Base-by-base conservation (phyloP, 2,888 invertebrate genomes). In the Erebia aethiops region DNA sequence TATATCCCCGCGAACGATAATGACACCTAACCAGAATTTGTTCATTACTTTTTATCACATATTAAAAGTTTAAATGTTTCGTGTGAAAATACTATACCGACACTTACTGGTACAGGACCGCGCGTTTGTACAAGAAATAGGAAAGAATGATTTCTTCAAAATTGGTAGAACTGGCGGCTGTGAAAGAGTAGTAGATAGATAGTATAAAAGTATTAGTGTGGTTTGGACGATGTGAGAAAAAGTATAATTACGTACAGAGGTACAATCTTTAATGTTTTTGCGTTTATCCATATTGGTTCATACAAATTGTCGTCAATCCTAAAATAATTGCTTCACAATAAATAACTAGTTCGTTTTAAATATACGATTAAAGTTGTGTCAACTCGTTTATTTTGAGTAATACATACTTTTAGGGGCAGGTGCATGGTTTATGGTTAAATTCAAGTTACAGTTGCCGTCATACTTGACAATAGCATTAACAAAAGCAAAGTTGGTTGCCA, bases 31-130 rank as follows among this genome's bases (percentile, higher is more conserved):
- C 77, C 82, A 80, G 85, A 84, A 85, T 86, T 84, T 82, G 82
- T 89, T 87, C 87, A 87, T 90, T 87, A 85, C 87, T 85, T 89
- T 91, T 91, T 89, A 89, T 85, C 84, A 84, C 84, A 79, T 84
- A 84, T 87, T 87, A 86, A 89, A 86, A 78, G 73, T 83, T 84
- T 83, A 81, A 83, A 82, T 80, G 79, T 77, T 80, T 81, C 77
- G 80, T 74, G 73, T 74, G 76, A 78, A 75, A 75, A 75, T 73
- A 69, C 74, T 58, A 64, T 64, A 67, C 26, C 3, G 21, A 21
- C 2, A 21, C 21, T 66, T 64, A 65, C 54, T 63, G 43, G 66
- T 67, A 46, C 57, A 26, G 13, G 58, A 57, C 49, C 43, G 49
- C 54, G 61, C 70, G 56, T 56, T 66, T 62, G 64, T 60, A 35